Evolutionary conservation across 2,888 invertebrate species (phyloP).

Genomic region (Drosophila diplacantha): DNA sequence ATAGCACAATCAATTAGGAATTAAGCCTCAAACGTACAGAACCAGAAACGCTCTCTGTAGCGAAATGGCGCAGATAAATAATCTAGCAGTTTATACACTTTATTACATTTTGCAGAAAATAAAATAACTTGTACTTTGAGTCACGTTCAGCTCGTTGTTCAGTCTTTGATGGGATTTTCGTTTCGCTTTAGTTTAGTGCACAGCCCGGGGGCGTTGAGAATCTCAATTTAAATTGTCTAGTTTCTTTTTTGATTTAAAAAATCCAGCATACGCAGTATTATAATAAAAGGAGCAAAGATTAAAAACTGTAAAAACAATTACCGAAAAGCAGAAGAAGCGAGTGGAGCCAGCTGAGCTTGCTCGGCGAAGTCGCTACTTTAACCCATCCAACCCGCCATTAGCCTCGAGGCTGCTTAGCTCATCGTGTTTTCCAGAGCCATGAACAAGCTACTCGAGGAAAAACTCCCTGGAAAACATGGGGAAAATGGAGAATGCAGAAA

Average conservation of each 20-base stretch:
- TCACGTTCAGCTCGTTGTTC: constrained; percentile 43
- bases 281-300: constrained; percentile 3
- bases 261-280: constrained; percentile 3
- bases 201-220: constrained; percentile 3
- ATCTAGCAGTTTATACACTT: neutral
- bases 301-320: constrained; percentile 27
- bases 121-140: constrained; percentile 34
- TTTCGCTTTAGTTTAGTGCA: constrained; percentile 14
- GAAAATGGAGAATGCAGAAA: constrained; percentile 36
- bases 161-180: neutral
- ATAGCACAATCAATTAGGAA: neutral
- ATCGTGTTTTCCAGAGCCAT: constrained; percentile 65
- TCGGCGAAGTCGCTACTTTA: constrained; percentile 18
- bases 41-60: no score
- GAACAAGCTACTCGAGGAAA: constrained; percentile 45
- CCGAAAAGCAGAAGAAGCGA: constrained; percentile 16
- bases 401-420: constrained; percentile 43
- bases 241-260: neutral
- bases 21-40: no score
- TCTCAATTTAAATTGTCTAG: constrained; percentile 12
- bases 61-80: neutral
- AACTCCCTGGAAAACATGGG: constrained; percentile 48
- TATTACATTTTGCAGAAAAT: constrained; percentile 4
- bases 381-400: constrained; percentile 19
- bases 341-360: constrained; percentile 24